Conservation (phyloP, 2,113 vertebrate genomes). For the Syrmaticus mikado region DNA sequence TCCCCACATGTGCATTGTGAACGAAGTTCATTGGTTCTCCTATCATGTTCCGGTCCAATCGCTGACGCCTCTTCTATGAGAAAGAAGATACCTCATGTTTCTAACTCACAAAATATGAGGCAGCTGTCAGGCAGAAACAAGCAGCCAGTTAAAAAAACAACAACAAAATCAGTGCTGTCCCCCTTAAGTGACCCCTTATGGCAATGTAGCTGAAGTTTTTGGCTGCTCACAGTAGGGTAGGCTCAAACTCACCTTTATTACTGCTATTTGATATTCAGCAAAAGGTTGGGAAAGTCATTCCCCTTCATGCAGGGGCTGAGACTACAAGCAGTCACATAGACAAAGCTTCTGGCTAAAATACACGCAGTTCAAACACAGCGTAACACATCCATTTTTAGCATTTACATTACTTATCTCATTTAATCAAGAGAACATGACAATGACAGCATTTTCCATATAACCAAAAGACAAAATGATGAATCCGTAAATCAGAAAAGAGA, state of each 20-base stretch:
- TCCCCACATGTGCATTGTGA: conserved; percentile 90
- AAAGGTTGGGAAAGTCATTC: not conserved
- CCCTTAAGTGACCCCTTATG: not conserved
- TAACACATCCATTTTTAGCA: not conserved
- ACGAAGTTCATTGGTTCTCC: conserved; percentile 93
- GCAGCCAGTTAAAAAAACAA: not conserved
- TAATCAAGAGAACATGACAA: not conserved
- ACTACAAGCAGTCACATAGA: not conserved
- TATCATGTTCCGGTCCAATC: conserved; percentile 91
- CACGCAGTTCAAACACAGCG: not conserved
- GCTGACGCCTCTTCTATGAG: conserved; percentile 81
- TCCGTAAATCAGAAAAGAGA: not conserved
- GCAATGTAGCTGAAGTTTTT: not conserved
- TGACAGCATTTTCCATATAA: not conserved
- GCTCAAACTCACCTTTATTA: not conserved
- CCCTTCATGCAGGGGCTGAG: not conserved
- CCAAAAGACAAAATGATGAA: not conserved
- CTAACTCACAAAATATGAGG: not conserved
- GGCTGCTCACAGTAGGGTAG: not conserved
- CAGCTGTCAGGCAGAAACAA: conserved; percentile 5
- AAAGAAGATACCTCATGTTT: not conserved
- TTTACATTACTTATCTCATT: not conserved
- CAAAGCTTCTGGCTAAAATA: not conserved
- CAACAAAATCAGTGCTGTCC: not conserved
- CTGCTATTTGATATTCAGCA: not conserved